Percentiles rank a stretch among this genome's conserved stretches.
Conservation (phyloP, 2,797 vertebrate species). For the Alosa sapidissima region DNA sequence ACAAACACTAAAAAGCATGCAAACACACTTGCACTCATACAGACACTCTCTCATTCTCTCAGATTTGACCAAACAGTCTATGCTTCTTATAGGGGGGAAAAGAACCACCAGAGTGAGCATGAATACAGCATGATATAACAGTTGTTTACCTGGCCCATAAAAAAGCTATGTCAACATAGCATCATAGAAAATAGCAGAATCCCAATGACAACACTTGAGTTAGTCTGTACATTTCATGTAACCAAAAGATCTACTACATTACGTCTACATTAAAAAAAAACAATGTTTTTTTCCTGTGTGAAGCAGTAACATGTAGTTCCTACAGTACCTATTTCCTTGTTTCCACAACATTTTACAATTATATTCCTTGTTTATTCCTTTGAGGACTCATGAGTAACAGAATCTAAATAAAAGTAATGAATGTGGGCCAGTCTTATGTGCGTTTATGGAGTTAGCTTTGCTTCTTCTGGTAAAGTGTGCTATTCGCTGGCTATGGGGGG, state of each 20-base stretch:
- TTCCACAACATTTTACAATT: not conserved
- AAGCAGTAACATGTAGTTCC: not conserved
- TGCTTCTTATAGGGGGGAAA: not conserved
- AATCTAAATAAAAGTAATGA: not conserved
- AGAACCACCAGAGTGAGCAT: not conserved
- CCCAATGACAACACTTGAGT: not conserved
- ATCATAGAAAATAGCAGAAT: conserved; percentile 6
- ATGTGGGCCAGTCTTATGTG: conserved; percentile 17
- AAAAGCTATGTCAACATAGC: not conserved
- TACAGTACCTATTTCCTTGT: conserved; percentile 12
- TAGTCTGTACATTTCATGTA: not conserved
- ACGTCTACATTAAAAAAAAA: not conserved
- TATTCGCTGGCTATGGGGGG: not conserved
- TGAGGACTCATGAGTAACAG: conserved; percentile 11
- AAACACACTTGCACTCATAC: not conserved
- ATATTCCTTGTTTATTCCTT: not conserved
- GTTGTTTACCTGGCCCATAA: conserved; percentile 18
- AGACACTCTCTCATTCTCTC: not conserved
- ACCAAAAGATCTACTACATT: not conserved
- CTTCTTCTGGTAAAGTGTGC: not conserved
- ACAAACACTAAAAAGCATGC: not conserved
- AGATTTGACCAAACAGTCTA: not conserved
- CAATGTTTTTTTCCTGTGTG: not conserved
- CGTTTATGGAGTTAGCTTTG: not conserved
- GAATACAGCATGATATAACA: not conserved